A percentile compares a stretch with the other conserved stretches of the same genome.
Evolutionary conservation across 2,113 vertebrate species (phyloP).

Genomic region (Prinia subflava): DNA sequence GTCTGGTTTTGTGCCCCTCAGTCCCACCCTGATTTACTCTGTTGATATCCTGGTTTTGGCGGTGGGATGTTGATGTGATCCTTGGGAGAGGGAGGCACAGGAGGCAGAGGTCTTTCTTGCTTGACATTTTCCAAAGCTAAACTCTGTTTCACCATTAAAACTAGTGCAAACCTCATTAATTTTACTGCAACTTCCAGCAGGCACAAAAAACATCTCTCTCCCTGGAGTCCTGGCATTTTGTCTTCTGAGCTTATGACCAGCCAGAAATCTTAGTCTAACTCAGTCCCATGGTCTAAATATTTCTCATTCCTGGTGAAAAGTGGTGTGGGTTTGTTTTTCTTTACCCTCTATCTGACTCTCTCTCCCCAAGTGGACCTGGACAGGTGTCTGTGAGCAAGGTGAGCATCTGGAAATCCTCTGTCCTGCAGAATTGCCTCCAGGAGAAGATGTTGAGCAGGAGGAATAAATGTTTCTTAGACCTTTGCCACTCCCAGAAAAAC

Average conservation of each 20-base stretch:
- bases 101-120: background rate
- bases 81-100: background rate
- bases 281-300: background rate
- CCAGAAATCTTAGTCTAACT: background rate
- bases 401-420: background rate
- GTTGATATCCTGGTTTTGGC: background rate
- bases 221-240: background rate
- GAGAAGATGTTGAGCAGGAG: background rate
- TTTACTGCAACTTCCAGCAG: background rate
- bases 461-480: background rate
- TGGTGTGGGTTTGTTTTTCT: background rate
- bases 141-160: background rate
- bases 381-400: background rate
- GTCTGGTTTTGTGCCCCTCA: background rate
- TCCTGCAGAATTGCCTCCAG: too few relatives aligned
- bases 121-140: background rate
- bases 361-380: accelerated
- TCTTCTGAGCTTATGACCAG: background rate
- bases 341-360: background rate
- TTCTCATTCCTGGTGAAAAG: background rate
- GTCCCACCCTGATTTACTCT: background rate
- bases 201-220: background rate
- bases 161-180: background rate
- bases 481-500: background rate
- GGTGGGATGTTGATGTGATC: background rate